phyloP scores from a whole-genome alignment of 2,888 invertebrate genomes.

The Lamellibrachia satsuma region DNA sequence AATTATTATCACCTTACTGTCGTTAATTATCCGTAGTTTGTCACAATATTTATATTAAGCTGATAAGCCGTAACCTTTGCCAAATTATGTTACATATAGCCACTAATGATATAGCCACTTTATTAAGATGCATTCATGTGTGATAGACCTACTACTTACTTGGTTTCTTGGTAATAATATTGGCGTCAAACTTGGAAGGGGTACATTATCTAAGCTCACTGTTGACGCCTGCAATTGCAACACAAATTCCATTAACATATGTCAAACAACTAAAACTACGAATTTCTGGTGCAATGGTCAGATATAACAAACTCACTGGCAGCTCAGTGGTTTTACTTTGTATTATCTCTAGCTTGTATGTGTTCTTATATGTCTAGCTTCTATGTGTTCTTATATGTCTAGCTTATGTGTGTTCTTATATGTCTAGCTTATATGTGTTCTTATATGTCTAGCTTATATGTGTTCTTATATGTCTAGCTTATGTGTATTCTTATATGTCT shows the following conservation, averaged over 20 bases:
- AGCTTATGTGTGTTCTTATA: no score
- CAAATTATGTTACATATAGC: background rate
- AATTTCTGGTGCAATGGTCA: background rate
- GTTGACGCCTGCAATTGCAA: constrained; percentile 14
- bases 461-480: no score
- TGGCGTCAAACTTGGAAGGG: constrained; percentile 56
- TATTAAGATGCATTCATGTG: background rate
- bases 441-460: no score
- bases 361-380: no score
- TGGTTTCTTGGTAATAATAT: constrained; percentile 59
- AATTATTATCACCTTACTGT: no score
- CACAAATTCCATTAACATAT: background rate
- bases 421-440: no score
- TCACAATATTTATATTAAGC: no score
- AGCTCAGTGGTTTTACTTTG: background rate
- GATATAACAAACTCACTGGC: background rate
- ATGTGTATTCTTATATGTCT: no score
- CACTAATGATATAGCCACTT: background rate
- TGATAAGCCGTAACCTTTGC: no score
- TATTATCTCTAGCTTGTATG: background rate
- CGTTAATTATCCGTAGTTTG: no score
- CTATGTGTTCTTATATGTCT: no score
- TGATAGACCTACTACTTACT: constrained; percentile 40
- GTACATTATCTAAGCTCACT: constrained; percentile 18
- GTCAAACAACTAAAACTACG: background rate